Conservation (phyloP, 1,140 invertebrate species). For the Thaumatotibia leucotreta region DNA sequence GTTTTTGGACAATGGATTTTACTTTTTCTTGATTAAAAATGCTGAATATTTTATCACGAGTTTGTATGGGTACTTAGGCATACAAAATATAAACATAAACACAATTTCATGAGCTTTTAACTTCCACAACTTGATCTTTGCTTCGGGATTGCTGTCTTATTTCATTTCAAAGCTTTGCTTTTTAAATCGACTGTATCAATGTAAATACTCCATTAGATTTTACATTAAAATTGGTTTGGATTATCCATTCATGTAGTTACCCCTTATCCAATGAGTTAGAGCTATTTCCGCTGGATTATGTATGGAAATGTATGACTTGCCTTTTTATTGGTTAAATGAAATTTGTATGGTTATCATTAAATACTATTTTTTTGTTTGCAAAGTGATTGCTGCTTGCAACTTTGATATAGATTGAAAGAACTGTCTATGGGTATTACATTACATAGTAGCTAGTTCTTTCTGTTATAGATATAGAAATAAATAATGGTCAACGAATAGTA, state of each 20-base stretch:
- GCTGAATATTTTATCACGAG: too few relatives aligned
- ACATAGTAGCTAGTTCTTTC: too few relatives aligned
- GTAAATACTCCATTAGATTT: neutral
- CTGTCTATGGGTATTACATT: too few relatives aligned
- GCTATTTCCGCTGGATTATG: neutral
- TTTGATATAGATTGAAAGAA: too few relatives aligned
- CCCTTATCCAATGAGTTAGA: neutral
- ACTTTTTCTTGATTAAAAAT: too few relatives aligned
- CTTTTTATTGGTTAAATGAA: neutral
- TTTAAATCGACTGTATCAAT: neutral
- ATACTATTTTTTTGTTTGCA: too few relatives aligned
- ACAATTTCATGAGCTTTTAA: neutral
- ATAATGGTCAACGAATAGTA: too few relatives aligned
- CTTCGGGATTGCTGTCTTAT: conserved; percentile 32
- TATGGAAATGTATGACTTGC: neutral
- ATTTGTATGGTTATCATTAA: too few relatives aligned
- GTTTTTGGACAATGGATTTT: too few relatives aligned
- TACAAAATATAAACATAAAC: neutral
- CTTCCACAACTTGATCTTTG: conserved; percentile 38
- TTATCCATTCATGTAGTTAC: neutral
- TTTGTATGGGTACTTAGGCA: neutral
- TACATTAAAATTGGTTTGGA: neutral
- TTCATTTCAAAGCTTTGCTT: conserved; percentile 41
- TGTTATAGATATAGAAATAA: too few relatives aligned
- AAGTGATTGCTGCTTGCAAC: too few relatives aligned